Evolutionary conservation across 1,140 invertebrate species (phyloP).

Genomic region (Pantala flavescens): DNA sequence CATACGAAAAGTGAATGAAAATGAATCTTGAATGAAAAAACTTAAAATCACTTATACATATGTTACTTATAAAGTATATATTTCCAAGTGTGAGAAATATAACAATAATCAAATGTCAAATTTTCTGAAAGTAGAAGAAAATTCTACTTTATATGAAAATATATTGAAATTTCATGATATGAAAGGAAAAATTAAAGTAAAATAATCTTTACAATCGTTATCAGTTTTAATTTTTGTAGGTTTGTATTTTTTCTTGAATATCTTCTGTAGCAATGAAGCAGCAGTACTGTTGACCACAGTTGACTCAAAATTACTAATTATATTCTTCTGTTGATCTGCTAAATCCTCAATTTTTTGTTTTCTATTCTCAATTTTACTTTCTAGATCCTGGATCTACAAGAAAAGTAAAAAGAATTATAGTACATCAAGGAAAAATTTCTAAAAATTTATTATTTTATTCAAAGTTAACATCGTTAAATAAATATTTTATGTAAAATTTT

Average conservation of each 20-base stretch:
- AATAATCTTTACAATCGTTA: constrained; percentile 25
- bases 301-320: constrained; percentile 44
- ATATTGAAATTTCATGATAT: constrained; percentile 15
- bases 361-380: constrained; percentile 45
- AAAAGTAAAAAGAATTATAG: neutral
- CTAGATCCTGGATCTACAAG: constrained; percentile 39
- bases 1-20: too few relatives aligned
- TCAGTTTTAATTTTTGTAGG: constrained; percentile 37
- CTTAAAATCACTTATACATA: too few relatives aligned
- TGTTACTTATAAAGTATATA: too few relatives aligned
- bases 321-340: constrained; percentile 43
- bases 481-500: too few relatives aligned
- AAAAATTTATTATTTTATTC: too few relatives aligned
- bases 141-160: too few relatives aligned
- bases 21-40: too few relatives aligned
- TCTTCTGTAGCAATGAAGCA: constrained; percentile 56
- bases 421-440: too few relatives aligned
- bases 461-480: too few relatives aligned
- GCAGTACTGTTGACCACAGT: constrained; percentile 60
- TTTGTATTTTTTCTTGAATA: constrained; percentile 65
- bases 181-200: neutral
- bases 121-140: too few relatives aligned
- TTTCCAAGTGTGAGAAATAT: too few relatives aligned
- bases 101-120: too few relatives aligned
- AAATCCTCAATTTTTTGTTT: constrained; percentile 43